phyloP scores from a whole-genome alignment of 2,113 vertebrate genomes.

The Chlorodrepanis virens region DNA sequence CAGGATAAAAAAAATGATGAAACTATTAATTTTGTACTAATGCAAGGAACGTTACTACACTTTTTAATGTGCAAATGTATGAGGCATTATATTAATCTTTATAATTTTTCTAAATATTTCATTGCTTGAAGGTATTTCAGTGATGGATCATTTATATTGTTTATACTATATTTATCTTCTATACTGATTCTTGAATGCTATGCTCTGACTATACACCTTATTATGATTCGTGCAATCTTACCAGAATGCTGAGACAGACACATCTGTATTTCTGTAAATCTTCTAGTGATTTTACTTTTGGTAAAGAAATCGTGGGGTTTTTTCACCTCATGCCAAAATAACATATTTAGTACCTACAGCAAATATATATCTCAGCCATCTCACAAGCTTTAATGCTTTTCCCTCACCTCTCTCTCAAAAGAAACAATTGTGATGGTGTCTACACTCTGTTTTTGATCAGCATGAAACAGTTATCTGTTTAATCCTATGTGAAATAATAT shows the following conservation, averaged over 20 bases:
- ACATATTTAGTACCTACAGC: not conserved
- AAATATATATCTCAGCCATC: not conserved
- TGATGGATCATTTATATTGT: constrained; percentile 14
- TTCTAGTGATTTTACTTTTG: not conserved
- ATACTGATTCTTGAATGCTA: not conserved
- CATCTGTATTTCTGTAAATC: not conserved
- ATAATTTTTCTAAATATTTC: constrained; percentile 65
- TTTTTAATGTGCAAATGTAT: constrained; percentile 39
- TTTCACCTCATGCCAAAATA: not conserved
- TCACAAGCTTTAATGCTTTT: not conserved
- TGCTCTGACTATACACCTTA: not conserved
- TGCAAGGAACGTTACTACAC: constrained; percentile 38
- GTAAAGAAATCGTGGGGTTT: not conserved
- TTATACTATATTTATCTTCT: constrained; percentile 44
- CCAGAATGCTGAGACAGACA: not conserved
- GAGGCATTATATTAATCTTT: constrained; percentile 39
- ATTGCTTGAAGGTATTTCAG: constrained; percentile 11
- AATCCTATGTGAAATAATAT: not conserved
- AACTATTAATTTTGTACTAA: constrained; percentile 60
- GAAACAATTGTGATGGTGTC: not conserved
- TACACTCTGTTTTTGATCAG: not conserved
- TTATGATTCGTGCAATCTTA: not conserved
- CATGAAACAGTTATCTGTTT: not conserved
- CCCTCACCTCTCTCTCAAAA: not conserved
- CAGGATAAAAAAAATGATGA: constrained; percentile 57